These are phyloP conservation scores for Gobio gobio DNA, from an alignment of 2,113 vertebrate genomes.

Conservation along the genomic window DNA sequence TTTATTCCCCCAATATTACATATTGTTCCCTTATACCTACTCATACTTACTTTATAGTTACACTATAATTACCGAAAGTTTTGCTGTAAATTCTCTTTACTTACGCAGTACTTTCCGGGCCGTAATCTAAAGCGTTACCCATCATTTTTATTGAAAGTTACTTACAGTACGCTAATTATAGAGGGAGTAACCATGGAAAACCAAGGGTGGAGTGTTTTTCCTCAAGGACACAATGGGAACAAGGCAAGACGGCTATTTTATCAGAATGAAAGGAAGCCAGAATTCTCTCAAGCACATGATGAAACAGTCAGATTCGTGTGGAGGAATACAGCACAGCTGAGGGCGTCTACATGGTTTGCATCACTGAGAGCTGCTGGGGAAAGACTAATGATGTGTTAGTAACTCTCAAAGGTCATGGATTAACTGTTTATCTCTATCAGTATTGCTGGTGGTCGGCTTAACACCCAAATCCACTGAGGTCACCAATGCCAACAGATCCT, in stretches of 20 bases:
- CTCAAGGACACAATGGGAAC: conserved; percentile 8
- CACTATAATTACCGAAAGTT: too few relatives aligned
- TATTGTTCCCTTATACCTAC: too few relatives aligned
- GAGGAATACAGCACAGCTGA: neutral
- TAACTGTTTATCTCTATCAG: conserved; percentile 6
- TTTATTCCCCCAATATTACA: too few relatives aligned
- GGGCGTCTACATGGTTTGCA: conserved; percentile 3
- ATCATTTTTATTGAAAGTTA: neutral
- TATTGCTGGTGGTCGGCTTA: neutral
- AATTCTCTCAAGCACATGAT: conserved; percentile 17
- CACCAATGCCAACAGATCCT: neutral
- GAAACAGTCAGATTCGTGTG: neutral
- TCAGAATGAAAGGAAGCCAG: neutral
- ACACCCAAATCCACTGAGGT: neutral
- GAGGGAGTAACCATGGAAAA: neutral
- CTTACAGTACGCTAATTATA: neutral
- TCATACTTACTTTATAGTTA: too few relatives aligned
- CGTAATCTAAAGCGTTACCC: too few relatives aligned
- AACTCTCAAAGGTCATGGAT: conserved; percentile 23
- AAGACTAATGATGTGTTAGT: conserved; percentile 1
- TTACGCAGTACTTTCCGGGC: too few relatives aligned
- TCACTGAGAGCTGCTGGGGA: neutral
- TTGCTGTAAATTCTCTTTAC: too few relatives aligned
- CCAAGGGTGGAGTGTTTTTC: neutral
- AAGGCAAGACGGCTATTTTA: neutral